phyloP scores from a whole-genome alignment of 2,113 vertebrate species.

The Hippoglossus stenolepis region DNA sequence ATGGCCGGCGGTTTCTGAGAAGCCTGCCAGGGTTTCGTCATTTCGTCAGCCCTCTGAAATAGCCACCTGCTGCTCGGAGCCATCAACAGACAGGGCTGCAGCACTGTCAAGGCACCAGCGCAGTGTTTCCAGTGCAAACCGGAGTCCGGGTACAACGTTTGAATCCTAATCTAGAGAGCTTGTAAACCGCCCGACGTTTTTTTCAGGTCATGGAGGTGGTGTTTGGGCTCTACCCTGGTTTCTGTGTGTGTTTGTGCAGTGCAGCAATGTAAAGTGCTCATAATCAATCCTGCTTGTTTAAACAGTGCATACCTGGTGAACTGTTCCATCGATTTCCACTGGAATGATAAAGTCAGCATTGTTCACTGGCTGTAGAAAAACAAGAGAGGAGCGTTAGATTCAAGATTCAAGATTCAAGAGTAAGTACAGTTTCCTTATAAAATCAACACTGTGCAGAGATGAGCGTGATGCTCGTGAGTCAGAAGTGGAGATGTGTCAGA shows the following conservation, averaged over 20 bases:
- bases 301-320: conserved; percentile 86
- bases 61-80: conserved; percentile 79
- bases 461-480: not conserved
- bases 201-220: not conserved
- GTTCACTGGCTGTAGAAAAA: conserved; percentile 87
- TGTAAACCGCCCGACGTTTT: no score
- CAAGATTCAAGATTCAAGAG: no score
- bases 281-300: no score
- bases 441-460: not conserved
- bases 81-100: conserved; percentile 69
- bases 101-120: conserved; percentile 66
- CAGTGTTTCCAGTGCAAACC: not conserved
- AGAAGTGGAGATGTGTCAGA: not conserved
- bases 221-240: not conserved
- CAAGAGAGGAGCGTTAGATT: conserved; percentile 16
- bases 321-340: conserved; percentile 92
- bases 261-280: no score
- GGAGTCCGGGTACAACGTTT: not conserved
- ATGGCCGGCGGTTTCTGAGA: conserved; percentile 78
- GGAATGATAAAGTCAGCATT: conserved; percentile 96
- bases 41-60: conserved; percentile 81
- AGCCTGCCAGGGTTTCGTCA: conserved; percentile 69
- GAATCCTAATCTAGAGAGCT: not conserved
- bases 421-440: not conserved
- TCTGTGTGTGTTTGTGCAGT: not conserved